These are phyloP conservation scores for Natrix natrix DNA, from an alignment of 2,797 vertebrate species.

Conservation along the genomic window DNA sequence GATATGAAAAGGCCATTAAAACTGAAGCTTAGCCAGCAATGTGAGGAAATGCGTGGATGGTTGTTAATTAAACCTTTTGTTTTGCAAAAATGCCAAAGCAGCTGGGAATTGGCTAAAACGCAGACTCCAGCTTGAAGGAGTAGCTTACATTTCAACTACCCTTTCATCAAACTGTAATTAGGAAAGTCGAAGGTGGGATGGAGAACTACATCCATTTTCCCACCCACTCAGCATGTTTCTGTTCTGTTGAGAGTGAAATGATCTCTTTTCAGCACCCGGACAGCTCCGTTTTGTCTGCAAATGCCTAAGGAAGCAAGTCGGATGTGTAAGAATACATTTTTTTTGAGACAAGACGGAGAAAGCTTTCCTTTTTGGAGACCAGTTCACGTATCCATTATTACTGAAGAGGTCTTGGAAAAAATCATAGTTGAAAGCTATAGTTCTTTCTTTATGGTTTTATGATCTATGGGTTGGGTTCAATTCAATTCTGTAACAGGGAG, in stretches of 20 bases:
- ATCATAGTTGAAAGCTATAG: background rate
- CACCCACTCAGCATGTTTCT: background rate
- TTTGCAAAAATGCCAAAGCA: background rate
- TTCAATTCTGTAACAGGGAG: background rate
- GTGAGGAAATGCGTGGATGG: background rate
- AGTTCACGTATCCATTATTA: background rate
- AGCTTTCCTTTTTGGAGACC: background rate
- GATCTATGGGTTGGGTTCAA: background rate
- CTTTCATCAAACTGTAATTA: slow-evolving; percentile 8
- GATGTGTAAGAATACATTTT: background rate
- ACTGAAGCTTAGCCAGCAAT: background rate
- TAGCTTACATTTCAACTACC: background rate
- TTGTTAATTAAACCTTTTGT: slow-evolving; percentile 5
- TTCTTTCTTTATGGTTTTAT: background rate
- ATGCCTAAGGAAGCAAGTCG: background rate
- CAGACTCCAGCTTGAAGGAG: background rate
- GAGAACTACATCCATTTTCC: background rate
- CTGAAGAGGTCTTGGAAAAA: background rate
- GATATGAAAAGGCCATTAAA: background rate
- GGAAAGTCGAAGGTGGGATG: background rate
- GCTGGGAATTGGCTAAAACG: background rate
- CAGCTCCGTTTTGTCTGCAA: background rate
- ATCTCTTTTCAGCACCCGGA: slow-evolving; percentile 25
- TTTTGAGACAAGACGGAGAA: background rate
- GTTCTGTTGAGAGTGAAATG: background rate